Conservation (phyloP, 2,888 invertebrate genomes). For the Metopia argyrocephala region DNA sequence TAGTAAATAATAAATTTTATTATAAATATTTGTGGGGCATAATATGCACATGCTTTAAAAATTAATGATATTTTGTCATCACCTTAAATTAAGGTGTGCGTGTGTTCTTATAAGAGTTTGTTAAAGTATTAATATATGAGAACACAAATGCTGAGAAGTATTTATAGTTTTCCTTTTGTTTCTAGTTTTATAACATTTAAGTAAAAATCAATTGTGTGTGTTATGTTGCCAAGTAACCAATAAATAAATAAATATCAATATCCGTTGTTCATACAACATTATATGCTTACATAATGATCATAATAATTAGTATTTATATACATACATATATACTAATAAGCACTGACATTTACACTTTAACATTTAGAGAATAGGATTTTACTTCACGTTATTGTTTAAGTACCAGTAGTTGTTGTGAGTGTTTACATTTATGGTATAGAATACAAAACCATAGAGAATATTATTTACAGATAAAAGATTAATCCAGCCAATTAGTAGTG, state of each 20-base stretch:
- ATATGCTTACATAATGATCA: no score
- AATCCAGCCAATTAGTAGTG: conserved; percentile 44
- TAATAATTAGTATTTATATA: neutral
- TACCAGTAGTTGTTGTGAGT: neutral
- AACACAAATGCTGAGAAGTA: no score
- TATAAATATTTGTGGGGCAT: no score
- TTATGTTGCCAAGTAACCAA: conserved; percentile 14
- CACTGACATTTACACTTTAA: neutral
- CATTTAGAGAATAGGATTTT: no score
- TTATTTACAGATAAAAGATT: conserved; percentile 29
- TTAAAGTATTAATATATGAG: no score
- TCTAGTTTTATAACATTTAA: neutral
- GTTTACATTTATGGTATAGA: neutral
- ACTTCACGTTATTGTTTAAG: no score
- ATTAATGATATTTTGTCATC: conserved; percentile 34
- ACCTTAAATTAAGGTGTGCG: conserved; percentile 8
- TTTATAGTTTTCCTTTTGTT: no score
- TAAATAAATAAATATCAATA: no score
- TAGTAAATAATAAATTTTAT: no score
- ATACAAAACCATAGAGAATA: neutral
- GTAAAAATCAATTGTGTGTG: neutral
- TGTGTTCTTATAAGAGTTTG: neutral
- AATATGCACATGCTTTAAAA: conserved; percentile 27
- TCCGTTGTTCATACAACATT: no score
- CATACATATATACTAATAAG: neutral